Evolutionary conservation across 2,888 invertebrate genomes (phyloP), one percentile per base, ranked within the genome.

Genomic region (Ophion ellenae): DNA sequence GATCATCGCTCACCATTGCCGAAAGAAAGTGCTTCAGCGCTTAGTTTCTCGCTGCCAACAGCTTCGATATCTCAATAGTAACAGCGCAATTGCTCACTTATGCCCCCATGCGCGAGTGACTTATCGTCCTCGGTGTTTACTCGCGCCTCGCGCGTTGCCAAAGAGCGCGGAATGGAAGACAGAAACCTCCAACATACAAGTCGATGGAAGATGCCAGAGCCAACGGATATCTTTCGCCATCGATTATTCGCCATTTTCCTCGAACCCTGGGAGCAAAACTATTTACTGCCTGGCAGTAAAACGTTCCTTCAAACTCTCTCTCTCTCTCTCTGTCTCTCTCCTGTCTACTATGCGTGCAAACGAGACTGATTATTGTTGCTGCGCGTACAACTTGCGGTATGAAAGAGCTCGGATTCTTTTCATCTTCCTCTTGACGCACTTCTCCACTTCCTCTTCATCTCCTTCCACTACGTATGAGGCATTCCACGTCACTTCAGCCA

Each of bases 251-350:
- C 78, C 74, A 82, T 79, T 79, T 78, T 69, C 63, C 57, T 53
- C 70, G 47, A 70, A 78, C 69, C 40, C 77, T 61, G 77, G 77
- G 80, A 70, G 77, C 70, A 82, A 78, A 82, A 82, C 82, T 75
- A 82, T 85, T 85, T 85, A 82, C 75, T 85, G 85, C 79, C 82
- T 67, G 70, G 85, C 66, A 85, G 81, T 85, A 78, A 78, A 85
- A 81, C 47, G 57, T 81, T 85, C 78, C 81, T 78, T 85, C 67
- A 57, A 81, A 66, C 53, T 66, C 76, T 76, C n/a, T n/a, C n/a
- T n/a, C 84, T 73, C 47, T 47, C 47, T 10, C 47, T 47, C 59
- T n/a, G 40, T 45, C 63, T 76, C n/a, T 40, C n/a, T 14, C 40
- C 17, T 45, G n/a, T 45, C 20, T 2, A 11, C 10, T 11, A 24